These are phyloP conservation scores for Oncorhynchus tshawytscha DNA, from an alignment of 2,113 vertebrate species.

Conservation along the genomic window DNA sequence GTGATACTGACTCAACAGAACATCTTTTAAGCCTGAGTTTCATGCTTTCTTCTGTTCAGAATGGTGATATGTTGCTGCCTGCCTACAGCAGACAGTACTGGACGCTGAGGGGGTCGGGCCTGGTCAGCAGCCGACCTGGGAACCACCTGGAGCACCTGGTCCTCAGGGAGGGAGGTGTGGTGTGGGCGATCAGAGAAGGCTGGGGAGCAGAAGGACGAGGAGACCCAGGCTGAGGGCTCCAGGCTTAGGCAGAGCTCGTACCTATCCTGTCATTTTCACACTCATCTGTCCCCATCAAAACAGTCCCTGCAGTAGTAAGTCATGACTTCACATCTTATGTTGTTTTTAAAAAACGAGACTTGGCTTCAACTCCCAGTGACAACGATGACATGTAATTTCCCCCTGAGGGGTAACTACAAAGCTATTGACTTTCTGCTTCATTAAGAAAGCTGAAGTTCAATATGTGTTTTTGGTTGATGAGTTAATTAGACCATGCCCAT, in stretches of 20 bases:
- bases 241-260: conserved; percentile 56
- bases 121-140: conserved; percentile 63
- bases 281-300: conserved; percentile 67
- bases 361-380: too few relatives aligned
- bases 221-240: conserved; percentile 8
- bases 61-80: conserved; percentile 81
- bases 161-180: conserved; percentile 84
- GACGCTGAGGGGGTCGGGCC: conserved; percentile 65
- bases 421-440: too few relatives aligned
- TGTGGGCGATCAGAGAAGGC: conserved; percentile 85
- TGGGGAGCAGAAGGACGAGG: conserved; percentile 38
- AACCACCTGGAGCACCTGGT: conserved; percentile 86
- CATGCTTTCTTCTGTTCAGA: conserved; percentile 61
- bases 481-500: too few relatives aligned
- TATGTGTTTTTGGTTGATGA: too few relatives aligned
- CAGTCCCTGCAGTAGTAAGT: conserved; percentile 91
- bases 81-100: conserved; percentile 76
- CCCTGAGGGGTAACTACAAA: too few relatives aligned
- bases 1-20: background rate
- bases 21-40: background rate
- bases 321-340: background rate
- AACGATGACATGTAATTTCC: too few relatives aligned
- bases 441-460: too few relatives aligned
- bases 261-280: conserved; percentile 83
- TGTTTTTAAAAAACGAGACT: background rate